Conservation (phyloP, 1,140 invertebrate species). For the Glossosoma conforme region DNA sequence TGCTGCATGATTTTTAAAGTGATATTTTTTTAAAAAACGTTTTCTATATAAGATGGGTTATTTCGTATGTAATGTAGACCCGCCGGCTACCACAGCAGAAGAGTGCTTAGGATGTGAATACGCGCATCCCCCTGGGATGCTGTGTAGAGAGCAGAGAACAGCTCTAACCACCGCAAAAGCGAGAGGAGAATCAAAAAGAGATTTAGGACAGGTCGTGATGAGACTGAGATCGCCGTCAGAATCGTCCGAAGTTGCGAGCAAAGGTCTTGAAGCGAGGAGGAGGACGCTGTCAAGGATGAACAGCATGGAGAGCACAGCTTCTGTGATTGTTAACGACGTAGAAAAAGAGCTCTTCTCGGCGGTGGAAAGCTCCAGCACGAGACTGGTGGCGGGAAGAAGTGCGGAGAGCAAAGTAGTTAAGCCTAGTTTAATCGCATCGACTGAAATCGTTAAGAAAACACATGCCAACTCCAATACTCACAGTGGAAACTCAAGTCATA, state of each 20-base stretch:
- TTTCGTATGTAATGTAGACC: slow-evolving; percentile 3
- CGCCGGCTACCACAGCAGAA: slow-evolving; percentile 2
- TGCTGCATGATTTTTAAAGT: too few species aligned
- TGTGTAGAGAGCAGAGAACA: slow-evolving; percentile 25
- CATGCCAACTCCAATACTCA: too few species aligned
- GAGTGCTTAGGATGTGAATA: slow-evolving; percentile 7
- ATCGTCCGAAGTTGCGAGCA: background rate
- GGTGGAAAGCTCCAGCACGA: too few species aligned
- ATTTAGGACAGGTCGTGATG: slow-evolving; percentile 8
- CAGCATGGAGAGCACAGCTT: too few species aligned
- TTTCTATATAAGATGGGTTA: slow-evolving; percentile 14
- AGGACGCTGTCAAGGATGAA: background rate
- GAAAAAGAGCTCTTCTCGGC: background rate
- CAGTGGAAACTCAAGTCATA: slow-evolving; percentile 16
- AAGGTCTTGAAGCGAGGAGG: background rate
- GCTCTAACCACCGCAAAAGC: slow-evolving; percentile 17
- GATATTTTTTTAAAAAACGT: too few species aligned
- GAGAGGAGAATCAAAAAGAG: slow-evolving; percentile 6
- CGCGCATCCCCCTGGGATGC: slow-evolving; percentile 12
- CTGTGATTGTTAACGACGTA: background rate
- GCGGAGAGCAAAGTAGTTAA: too few species aligned
- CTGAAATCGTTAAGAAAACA: too few species aligned
- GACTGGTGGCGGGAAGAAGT: too few species aligned
- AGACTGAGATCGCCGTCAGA: background rate
- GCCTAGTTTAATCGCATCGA: too few species aligned